Conservation (phyloP, 2,888 invertebrate genomes). For the Gymnosoma rotundatum region DNA sequence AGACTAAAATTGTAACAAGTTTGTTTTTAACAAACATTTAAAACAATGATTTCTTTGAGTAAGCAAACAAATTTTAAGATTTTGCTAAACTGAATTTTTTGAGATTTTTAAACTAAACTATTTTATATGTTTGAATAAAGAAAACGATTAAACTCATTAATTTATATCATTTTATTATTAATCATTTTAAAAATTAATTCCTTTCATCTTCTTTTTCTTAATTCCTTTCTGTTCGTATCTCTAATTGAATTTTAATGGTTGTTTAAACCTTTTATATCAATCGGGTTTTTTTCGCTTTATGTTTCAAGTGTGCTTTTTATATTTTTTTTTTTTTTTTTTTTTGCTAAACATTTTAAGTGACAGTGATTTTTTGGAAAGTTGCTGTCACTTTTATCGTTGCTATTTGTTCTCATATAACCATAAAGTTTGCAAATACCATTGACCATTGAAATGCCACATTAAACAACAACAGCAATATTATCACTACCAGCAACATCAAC, state of each 20-base stretch:
- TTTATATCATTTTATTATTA: too few relatives aligned
- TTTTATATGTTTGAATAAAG: too few relatives aligned
- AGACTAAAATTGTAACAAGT: constrained; percentile 49
- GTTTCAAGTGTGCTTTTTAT: constrained; percentile 11
- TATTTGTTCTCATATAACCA: constrained; percentile 58
- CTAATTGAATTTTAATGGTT: constrained; percentile 70
- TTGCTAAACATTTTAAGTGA: constrained; percentile 58
- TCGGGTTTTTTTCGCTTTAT: neutral
- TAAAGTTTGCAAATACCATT: constrained; percentile 66
- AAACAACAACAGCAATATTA: constrained; percentile 48
- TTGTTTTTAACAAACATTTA: constrained; percentile 12
- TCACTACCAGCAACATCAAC: neutral
- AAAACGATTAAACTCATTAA: too few relatives aligned
- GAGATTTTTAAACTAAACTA: too few relatives aligned
- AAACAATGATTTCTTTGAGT: neutral
- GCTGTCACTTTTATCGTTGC: constrained; percentile 54
- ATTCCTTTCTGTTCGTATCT: constrained; percentile 13
- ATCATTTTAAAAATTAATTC: neutral
- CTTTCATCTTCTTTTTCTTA: neutral
- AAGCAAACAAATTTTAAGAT: too few relatives aligned
- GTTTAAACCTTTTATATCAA: constrained; percentile 55
- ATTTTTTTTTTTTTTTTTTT: neutral
- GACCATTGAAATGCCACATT: constrained; percentile 69
- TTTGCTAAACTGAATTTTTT: too few relatives aligned
- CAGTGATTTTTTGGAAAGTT: constrained; percentile 40